Conservation (phyloP, 2,797 vertebrate genomes). For the Cyprinella venusta region DNA sequence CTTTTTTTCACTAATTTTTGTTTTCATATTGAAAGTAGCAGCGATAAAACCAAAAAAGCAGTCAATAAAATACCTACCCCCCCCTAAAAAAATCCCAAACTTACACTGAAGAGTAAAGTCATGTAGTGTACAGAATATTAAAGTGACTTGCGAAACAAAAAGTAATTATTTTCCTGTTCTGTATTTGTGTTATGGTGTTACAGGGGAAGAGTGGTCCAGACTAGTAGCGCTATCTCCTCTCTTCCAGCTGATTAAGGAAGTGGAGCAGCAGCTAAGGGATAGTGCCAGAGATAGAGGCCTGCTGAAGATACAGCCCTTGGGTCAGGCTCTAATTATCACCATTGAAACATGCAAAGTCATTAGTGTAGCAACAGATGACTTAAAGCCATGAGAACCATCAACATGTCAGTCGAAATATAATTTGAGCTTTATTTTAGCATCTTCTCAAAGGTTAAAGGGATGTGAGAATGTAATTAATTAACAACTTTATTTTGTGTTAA, state of each 20-base stretch:
- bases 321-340: conserved; percentile 53
- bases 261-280: conserved; percentile 71
- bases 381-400: conserved; percentile 20
- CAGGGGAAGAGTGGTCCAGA: conserved; percentile 73
- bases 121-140: background rate
- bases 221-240: conserved; percentile 73
- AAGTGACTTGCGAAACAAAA: background rate
- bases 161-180: background rate
- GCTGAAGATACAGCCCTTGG: conserved; percentile 48
- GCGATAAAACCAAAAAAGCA: too few species aligned
- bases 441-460: background rate
- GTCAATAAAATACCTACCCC: too few species aligned
- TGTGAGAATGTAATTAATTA: conserved; percentile 1
- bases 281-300: conserved; percentile 67
- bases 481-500: background rate
- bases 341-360: conserved; percentile 38
- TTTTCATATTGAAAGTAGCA: too few species aligned
- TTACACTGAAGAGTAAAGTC: background rate
- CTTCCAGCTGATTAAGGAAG: conserved; percentile 74
- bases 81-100: background rate
- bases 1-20: too few species aligned
- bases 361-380: conserved; percentile 33
- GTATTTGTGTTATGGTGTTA: conserved; percentile 7
- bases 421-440: conserved; percentile 15
- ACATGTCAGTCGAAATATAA: background rate